These are phyloP conservation scores for Trichomycterus rosablanca DNA, from an alignment of 2,113 vertebrate genomes.

Conservation along the genomic window DNA sequence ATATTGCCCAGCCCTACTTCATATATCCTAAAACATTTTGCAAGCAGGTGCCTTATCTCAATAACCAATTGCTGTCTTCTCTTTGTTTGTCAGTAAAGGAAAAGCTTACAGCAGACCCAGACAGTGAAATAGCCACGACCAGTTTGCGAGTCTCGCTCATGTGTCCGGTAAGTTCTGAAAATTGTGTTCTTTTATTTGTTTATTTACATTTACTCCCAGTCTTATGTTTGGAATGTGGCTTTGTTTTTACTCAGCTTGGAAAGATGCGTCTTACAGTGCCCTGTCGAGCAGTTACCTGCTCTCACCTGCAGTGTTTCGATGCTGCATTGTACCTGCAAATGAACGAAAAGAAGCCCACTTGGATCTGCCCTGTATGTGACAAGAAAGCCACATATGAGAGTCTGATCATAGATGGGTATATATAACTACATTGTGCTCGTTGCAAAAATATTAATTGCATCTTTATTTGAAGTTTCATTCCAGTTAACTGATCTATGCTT, in stretches of 20 bases:
- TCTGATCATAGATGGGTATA: slow-evolving; percentile 91
- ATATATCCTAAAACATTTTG: no score
- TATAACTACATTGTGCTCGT: background rate
- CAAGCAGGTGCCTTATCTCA: no score
- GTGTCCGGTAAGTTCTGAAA: slow-evolving; percentile 78
- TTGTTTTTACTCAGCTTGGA: slow-evolving; percentile 74
- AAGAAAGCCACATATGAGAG: slow-evolving; percentile 94
- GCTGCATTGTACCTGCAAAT: slow-evolving; percentile 97
- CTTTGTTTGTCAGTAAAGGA: slow-evolving; percentile 94
- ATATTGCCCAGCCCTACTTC: no score
- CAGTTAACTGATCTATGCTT: background rate
- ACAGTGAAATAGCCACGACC: slow-evolving; percentile 92
- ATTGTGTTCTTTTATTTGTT: background rate
- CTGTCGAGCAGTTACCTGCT: slow-evolving; percentile 91
- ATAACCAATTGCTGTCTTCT: no score
- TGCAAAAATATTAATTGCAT: background rate
- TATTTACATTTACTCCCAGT: no score
- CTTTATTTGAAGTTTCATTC: background rate
- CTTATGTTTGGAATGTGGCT: background rate
- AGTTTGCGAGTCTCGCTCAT: slow-evolving; percentile 90
- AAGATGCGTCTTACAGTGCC: slow-evolving; percentile 96
- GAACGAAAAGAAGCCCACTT: slow-evolving; percentile 97
- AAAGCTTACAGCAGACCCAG: slow-evolving; percentile 88
- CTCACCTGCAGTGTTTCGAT: slow-evolving; percentile 96
- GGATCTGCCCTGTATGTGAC: slow-evolving; percentile 98